Conservation (phyloP, 2,113 vertebrate species). For the Pipa parva region DNA sequence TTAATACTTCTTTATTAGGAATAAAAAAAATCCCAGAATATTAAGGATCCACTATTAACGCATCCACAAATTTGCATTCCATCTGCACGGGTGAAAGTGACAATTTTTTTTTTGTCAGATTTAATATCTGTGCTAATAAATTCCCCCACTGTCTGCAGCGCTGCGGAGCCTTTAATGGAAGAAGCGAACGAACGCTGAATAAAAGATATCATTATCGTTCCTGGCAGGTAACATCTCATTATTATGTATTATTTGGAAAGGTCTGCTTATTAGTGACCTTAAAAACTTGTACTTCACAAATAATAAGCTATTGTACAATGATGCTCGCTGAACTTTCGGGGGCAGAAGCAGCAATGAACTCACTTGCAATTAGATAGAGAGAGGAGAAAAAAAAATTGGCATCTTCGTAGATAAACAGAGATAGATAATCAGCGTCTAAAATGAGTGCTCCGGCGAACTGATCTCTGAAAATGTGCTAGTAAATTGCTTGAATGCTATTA, state of each 20-base stretch:
- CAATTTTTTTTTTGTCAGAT: conserved; percentile 40
- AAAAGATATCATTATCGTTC: conserved; percentile 34
- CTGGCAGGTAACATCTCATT: conserved; percentile 36
- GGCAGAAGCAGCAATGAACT: conserved; percentile 50
- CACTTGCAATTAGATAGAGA: conserved; percentile 47
- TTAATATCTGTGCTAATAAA: conserved; percentile 38
- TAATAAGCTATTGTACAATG: conserved; percentile 15
- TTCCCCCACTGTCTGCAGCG: conserved; percentile 18
- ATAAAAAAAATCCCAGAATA: background rate
- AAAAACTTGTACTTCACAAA: conserved; percentile 32
- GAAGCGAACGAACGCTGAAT: conserved; percentile 4
- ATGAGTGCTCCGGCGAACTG: conserved; percentile 69
- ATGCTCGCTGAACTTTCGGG: conserved; percentile 38
- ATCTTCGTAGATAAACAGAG: conserved; percentile 49
- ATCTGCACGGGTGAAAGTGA: conserved; percentile 19
- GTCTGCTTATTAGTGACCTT: conserved; percentile 32
- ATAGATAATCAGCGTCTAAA: conserved; percentile 65
- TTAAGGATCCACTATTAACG: background rate
- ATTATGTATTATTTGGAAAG: conserved; percentile 32
- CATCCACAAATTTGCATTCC: conserved; percentile 17
- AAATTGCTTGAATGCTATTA: conserved; percentile 48
- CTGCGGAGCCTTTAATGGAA: conserved; percentile 18
- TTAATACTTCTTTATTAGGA: no score
- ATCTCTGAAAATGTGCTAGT: conserved; percentile 55
- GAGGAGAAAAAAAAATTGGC: conserved; percentile 7